Evolutionary conservation across 1,140 invertebrate genomes (phyloP), one percentile per base, ranked within the genome.

Genomic region (Lamellibrachia luymesi): DNA sequence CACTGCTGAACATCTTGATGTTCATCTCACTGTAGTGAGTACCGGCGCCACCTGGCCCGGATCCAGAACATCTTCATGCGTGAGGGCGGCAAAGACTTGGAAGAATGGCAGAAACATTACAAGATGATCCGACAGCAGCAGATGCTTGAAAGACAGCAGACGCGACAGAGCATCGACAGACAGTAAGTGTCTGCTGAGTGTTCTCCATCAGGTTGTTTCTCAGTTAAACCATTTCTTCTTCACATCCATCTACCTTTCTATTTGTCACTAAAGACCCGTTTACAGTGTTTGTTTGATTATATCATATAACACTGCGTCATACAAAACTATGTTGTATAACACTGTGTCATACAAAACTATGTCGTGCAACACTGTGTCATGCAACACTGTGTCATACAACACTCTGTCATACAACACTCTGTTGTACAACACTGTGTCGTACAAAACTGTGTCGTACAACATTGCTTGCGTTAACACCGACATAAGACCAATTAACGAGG

Each of bases 31-130:
- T 93, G 10, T 92, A 96, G 95, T 92, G 93, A 92, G 56, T 95
- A 95, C 92, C 94, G 94, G 92, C 94, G 94, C 17, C 95, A 96
- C 94, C 64, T 95, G 10, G 90, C 90, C 22, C 92, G 94, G 8
- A 95, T 94, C 92, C 91, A 93, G 27, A 93, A 94, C 64, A 96
- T 96, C 10, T 93, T 94, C 90, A 94, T 93, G 38, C 92, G 95
- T 51, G 64, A 80, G 64, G 64, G 13, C 8, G 64, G 64, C 6
- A 80, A 80, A 22, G 6, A 80, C 64, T 80, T 80, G 64, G 64
- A 94, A 49, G 89, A 91, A 25, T 91, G 50, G 50, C 49, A 50
- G 49, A 50, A n/a, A 91, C 90, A 51, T 27, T 93, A 91, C 51
- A 89, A 91, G 90, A 50, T 51, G 25, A 22, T 91, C 49, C 38